phyloP scores from a whole-genome alignment of 2,113 vertebrate species.

The Aptenodytes patagonicus region DNA sequence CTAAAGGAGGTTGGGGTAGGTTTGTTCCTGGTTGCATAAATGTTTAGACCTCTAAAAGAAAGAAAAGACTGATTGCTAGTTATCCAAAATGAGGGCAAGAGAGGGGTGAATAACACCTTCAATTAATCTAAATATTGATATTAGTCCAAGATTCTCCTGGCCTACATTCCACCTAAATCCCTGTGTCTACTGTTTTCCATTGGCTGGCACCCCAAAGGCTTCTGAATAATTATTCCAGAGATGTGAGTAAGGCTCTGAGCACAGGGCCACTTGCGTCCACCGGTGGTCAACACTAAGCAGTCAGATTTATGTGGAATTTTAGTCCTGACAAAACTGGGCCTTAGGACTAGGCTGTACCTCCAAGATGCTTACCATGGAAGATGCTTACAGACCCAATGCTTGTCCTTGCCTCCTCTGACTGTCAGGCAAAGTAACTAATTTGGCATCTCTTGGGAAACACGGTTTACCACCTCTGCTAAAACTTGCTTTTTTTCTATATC shows the following conservation, averaged over 20 bases:
- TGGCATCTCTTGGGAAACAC: not conserved
- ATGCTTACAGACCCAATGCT: not conserved
- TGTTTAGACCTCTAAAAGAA: not conserved
- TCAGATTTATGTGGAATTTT: not conserved
- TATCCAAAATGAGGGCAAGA: not conserved
- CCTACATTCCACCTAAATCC: constrained; percentile 11
- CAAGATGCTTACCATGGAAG: not conserved
- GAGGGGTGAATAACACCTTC: constrained; percentile 5
- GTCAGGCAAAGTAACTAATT: not conserved
- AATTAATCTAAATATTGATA: constrained; percentile 20
- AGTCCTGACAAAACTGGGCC: not conserved
- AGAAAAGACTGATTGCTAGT: not conserved
- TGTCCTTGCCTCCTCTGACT: not conserved
- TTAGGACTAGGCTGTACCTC: not conserved
- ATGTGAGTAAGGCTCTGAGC: not conserved
- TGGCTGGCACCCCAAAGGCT: not conserved
- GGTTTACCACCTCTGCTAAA: not conserved
- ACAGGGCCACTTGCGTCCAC: not conserved
- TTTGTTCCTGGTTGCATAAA: constrained; percentile 6
- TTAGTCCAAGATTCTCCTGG: constrained; percentile 16
- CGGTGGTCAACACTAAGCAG: not conserved
- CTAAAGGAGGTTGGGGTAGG: not conserved
- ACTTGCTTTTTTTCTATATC: not conserved
- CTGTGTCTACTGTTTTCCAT: not conserved
- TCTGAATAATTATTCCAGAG: constrained; percentile 4